phyloP scores from a whole-genome alignment of 2,888 invertebrate species.

The Morpho helenor region DNA sequence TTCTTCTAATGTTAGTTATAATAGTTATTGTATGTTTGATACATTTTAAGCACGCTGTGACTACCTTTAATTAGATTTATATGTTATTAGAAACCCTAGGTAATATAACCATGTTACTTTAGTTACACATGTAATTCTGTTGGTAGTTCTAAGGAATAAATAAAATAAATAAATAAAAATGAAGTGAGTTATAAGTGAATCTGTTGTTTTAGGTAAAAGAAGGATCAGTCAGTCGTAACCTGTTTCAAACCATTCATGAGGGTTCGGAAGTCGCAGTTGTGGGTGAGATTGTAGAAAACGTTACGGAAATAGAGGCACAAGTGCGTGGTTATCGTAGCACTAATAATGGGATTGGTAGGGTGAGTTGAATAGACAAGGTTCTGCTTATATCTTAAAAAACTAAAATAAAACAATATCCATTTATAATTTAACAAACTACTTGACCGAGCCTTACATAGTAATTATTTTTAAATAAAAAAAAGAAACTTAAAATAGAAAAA shows the following conservation, averaged over 20 bases:
- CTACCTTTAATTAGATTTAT: too few relatives aligned
- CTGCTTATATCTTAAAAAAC: too few relatives aligned
- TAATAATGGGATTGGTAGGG: slow-evolving; percentile 42
- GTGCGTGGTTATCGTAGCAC: slow-evolving; percentile 52
- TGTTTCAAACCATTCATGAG: slow-evolving; percentile 79
- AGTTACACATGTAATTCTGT: not conserved
- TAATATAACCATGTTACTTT: not conserved
- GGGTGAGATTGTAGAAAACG: slow-evolving; percentile 57
- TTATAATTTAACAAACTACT: too few relatives aligned
- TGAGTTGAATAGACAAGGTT: slow-evolving; percentile 24
- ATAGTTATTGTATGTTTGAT: too few relatives aligned
- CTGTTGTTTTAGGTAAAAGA: slow-evolving; percentile 54
- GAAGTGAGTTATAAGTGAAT: not conserved
- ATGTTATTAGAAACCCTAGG: too few relatives aligned
- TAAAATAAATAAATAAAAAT: not conserved
- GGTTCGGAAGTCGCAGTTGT: slow-evolving; percentile 83
- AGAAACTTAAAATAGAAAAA: too few relatives aligned
- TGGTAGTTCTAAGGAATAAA: not conserved
- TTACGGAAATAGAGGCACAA: slow-evolving; percentile 42
- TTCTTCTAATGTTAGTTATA: too few relatives aligned
- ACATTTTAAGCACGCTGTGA: too few relatives aligned
- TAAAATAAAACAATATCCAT: too few relatives aligned
- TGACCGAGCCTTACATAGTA: too few relatives aligned
- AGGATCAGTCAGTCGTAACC: slow-evolving; percentile 68
- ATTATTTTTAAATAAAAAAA: too few relatives aligned